Evolutionary conservation across 2,113 vertebrate species (phyloP), one percentile per base, ranked within the genome.

Genomic region (Epinephelus moara): DNA sequence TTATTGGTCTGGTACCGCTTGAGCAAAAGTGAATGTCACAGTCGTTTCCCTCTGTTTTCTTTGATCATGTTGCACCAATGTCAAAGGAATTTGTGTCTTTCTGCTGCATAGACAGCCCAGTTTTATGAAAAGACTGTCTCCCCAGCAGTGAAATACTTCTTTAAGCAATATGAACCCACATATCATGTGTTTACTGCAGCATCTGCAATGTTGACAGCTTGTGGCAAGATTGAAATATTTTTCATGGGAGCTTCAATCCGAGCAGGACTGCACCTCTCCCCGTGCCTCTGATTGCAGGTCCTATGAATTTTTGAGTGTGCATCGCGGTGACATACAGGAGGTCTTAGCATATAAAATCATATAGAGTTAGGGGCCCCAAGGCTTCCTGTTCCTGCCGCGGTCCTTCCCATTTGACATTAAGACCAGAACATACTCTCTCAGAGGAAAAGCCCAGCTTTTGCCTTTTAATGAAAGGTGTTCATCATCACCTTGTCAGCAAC

Each of bases 391-490:
- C 60, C 62, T 49, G 64, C 23, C 67, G 33, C 18, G 13, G 42
- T 50, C 45, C 52, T 63, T 23, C 68, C 45, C 66, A 67, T 84
- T 75, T 91, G 88, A 90, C 87, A 87, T 90, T 92, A 81, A 83
- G 79, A 82, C 80, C 69, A n/a, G 55, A 90, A 78, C 85, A 88
- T 73, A 78, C 63, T 85, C 78, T 70, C 77, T 60, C 71, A 66
- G 66, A 91, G 85, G 75, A 82, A 88, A 79, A 91, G 59, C 69
- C 81, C 53, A 70, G 59, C 74, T 84, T 85, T 75, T 82, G 75
- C 80, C 78, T 91, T 90, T 92, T 93, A 90, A 94, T 94, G 93
- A 95, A 93, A 95, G 88, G 88, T 92, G 92, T 93, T 94, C 91
- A 92, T 94, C 94, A 93, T 94, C 92, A 86, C 90, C 90, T 92